Evolutionary conservation across 1,140 invertebrate genomes (phyloP), one percentile per base, ranked within the genome.

Genomic region (Papilio polyxenes): DNA sequence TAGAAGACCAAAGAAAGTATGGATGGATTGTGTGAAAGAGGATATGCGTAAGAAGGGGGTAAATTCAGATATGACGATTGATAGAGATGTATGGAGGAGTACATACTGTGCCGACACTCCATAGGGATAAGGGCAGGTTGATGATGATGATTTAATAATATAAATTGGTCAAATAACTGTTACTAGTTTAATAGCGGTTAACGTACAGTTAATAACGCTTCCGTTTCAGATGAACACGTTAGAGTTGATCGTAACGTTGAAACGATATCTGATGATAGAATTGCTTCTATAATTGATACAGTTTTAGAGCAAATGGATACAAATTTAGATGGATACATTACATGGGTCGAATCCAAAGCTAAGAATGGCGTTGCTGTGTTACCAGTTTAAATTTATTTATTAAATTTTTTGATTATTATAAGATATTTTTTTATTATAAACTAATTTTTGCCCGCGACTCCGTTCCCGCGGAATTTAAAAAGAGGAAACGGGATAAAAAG

Each of bases 301-400:
- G 48, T 76, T 15, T 20, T 76, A 5, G 75, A 76, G 23, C 75
- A 76, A 76, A 76, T 76, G 48, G 75, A 76, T 31, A 48, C 20
- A 13, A 15, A 76, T 20, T 23, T n/a, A 3, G 75, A 76, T 20
- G 75, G 75, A 10, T 31, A 31, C 20, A 76, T 76, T 17, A 76
- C 65, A 37, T 72, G 65, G 65, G 65, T 72, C 4, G 75, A 76
- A 23, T 76, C 48, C 20, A 76, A 53, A 53, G 48, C 48, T 51
- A 76, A 49, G 11, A 51, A 76, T 76, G 75, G 75, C 2, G 11
- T 51, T 9, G 75, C 51, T 17, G 13, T 31, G 9, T 51, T 76
- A 20, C n/a, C 10, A 31, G 49, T 56, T 31, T 76, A 53, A 44
- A 76, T 31, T 31, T 40, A 17, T 31, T 15, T 37, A 56, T 53